A percentile compares a stretch with the other conserved stretches of the same genome.
These are phyloP conservation scores for Falco rusticolus DNA, from an alignment of 2,797 vertebrate species.

Conservation along the genomic window DNA sequence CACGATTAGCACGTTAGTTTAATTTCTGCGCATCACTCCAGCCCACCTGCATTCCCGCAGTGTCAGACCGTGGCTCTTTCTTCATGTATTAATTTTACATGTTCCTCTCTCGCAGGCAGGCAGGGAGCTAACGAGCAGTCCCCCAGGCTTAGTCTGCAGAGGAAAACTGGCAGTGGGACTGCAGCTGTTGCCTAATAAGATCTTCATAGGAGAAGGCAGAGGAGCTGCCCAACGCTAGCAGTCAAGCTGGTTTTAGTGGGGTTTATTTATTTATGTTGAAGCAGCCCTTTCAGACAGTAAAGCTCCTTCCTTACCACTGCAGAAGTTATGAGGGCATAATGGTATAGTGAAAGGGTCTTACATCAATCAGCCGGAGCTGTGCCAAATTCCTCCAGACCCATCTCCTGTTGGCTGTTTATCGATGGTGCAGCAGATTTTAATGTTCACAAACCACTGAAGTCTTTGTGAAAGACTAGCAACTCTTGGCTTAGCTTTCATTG, in stretches of 20 bases:
- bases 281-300: background rate
- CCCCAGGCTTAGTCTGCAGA: constrained; percentile 60
- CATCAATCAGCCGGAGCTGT: background rate
- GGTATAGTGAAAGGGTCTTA: background rate
- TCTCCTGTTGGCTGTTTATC: background rate
- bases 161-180: constrained; percentile 46
- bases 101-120: constrained; percentile 55
- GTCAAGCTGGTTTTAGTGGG: constrained; percentile 39
- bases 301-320: background rate
- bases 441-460: background rate
- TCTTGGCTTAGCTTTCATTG: background rate
- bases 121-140: constrained; percentile 68
- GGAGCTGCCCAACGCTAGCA: background rate
- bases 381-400: background rate
- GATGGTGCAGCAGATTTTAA: background rate
- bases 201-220: constrained; percentile 23
- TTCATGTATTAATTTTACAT: constrained; percentile 66
- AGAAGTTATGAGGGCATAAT: background rate
- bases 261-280: background rate
- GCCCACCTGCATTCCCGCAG: constrained; percentile 77
- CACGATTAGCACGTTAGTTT: background rate
- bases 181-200: constrained; percentile 39
- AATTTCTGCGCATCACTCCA: constrained; percentile 11
- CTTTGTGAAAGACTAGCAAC: background rate
- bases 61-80: constrained; percentile 68